These are phyloP conservation scores for Lonchura striata DNA, from an alignment of 2,113 vertebrate genomes.

Conservation along the genomic window DNA sequence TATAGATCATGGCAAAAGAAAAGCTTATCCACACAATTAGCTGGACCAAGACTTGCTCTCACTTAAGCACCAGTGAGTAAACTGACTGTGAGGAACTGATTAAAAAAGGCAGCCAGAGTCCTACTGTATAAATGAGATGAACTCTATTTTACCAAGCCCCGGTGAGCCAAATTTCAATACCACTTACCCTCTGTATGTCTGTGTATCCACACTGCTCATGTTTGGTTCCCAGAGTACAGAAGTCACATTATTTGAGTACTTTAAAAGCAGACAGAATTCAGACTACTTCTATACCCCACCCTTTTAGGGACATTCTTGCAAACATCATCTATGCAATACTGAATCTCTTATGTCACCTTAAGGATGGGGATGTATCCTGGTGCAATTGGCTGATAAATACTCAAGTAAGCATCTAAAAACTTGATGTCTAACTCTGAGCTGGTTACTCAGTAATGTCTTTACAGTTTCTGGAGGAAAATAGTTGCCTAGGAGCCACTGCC, in stretches of 20 bases:
- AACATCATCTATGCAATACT: not conserved
- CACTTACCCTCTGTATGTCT: not conserved
- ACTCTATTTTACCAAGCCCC: not conserved
- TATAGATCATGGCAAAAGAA: not conserved
- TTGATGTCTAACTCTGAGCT: not conserved
- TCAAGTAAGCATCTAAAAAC: not conserved
- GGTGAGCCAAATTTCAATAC: not conserved
- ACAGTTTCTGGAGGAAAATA: not conserved
- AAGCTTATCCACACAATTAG: not conserved
- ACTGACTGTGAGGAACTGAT: not conserved
- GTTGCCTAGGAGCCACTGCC: not conserved
- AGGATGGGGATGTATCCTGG: not conserved
- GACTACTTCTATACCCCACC: not conserved
- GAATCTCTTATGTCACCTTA: not conserved
- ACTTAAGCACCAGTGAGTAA: not conserved
- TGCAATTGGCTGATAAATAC: not conserved
- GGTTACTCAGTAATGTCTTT: not conserved
- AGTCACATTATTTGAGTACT: not conserved
- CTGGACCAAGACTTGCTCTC: not conserved
- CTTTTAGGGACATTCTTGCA: not conserved
- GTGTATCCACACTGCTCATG: accelerated
- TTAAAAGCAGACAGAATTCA: not conserved
- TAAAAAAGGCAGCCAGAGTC: not conserved
- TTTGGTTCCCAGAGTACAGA: not conserved
- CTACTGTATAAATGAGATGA: not conserved